Conservation (phyloP, 2,888 invertebrate genomes). For the Neoitamus cyanurus region DNA sequence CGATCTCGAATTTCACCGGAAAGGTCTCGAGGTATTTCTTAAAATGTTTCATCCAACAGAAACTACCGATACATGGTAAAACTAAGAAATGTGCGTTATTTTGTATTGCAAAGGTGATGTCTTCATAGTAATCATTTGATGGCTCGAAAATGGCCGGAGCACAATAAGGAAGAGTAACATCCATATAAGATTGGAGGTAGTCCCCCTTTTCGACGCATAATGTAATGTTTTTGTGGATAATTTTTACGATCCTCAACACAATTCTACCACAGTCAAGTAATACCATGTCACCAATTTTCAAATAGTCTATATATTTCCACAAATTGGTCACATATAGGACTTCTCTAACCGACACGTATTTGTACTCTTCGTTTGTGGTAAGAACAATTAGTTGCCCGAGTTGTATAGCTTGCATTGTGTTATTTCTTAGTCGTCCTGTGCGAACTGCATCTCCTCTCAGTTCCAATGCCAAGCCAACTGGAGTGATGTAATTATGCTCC, state of each 20-base stretch:
- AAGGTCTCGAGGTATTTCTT: slow-evolving; percentile 53
- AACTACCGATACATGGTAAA: slow-evolving; percentile 59
- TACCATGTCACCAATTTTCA: slow-evolving; percentile 59
- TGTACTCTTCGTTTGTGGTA: slow-evolving; percentile 60
- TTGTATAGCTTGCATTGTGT: slow-evolving; percentile 57
- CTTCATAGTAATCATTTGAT: slow-evolving; percentile 55
- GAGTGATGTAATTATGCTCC: slow-evolving; percentile 54
- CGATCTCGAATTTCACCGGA: slow-evolving; percentile 45
- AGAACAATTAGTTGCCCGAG: slow-evolving; percentile 58
- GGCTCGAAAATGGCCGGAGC: slow-evolving; percentile 48
- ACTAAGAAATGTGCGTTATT: slow-evolving; percentile 60
- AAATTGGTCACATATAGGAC: slow-evolving; percentile 61
- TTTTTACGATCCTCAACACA: slow-evolving; percentile 56
- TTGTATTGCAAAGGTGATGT: slow-evolving; percentile 57
- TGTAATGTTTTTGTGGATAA: slow-evolving; percentile 54
- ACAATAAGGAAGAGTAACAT: slow-evolving; percentile 60
- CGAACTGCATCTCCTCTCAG: slow-evolving; percentile 62
- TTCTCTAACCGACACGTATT: slow-evolving; percentile 60
- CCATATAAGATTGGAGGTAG: slow-evolving; percentile 60
- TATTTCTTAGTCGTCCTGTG: slow-evolving; percentile 62
- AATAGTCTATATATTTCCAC: slow-evolving; percentile 57
- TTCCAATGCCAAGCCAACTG: slow-evolving; percentile 60
- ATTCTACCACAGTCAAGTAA: slow-evolving; percentile 31
- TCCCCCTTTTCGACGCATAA: slow-evolving; percentile 58
- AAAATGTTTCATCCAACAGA: slow-evolving; percentile 57